Base-by-base conservation (phyloP, 2,888 invertebrate genomes). In the Heliconius charithonia region DNA sequence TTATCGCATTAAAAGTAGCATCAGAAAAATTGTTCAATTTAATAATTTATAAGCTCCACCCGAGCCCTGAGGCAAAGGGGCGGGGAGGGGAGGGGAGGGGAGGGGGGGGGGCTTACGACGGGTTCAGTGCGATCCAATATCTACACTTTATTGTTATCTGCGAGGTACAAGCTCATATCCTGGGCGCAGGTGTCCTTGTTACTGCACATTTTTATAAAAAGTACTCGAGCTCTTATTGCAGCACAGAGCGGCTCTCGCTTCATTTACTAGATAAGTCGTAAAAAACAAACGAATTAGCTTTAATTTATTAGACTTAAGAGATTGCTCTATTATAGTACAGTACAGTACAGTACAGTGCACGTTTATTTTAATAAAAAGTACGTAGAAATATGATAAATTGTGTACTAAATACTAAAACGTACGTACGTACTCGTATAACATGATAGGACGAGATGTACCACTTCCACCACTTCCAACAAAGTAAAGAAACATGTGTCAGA, bases 101-200 rank as follows among this genome's bases (percentile, higher is more conserved):
- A 66, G 25, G n/a, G 71, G 27, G 29, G 37, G 75, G 51, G 32
- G 66, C 70, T 70, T 56, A 63, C 70, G 69, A 75, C 66, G 37
- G 59, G 65, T 56, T 65, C 51, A 72, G 56, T 75, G n/a, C 51
- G 67, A 77, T 80, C 80, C 75, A 77, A 80, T 80, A 75, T 71
- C 59, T 51, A 56, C 65, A 51, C 71, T 72, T 71, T 65, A 71
- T 71, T 56, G 70, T 80, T 75, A 80, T 77, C 56, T 75, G 59
- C 56, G 25, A 65, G 70, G 75, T 66, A 80, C 75, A 77, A 75
- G 77, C 74, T 75, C 66, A 80, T 80, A 80, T 80, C 29, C 71
- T 41, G n/a, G 59, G 70, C 80, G 70, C 80, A 77, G 77, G 77
- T 80, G 77, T 66, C 75, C 70, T 25, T 25, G 41, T 63, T 56